phyloP scores from a whole-genome alignment of 2,888 invertebrate species.

The Diogma glabrata region DNA sequence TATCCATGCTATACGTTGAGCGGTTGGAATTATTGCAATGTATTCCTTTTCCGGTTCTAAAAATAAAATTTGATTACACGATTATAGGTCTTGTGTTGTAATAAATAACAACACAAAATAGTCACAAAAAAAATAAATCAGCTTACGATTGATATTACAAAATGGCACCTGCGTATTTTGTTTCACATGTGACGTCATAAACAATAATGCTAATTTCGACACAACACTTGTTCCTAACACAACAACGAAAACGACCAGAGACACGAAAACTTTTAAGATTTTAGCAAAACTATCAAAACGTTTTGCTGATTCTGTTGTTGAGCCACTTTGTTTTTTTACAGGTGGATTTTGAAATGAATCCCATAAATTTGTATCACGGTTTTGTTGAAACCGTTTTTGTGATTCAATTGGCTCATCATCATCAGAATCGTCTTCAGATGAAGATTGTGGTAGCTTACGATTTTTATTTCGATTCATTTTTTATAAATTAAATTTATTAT shows the following conservation, averaged over 20 bases:
- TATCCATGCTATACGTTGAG: constrained; percentile 62
- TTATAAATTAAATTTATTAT: too few relatives aligned
- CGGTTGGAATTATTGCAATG: constrained; percentile 45
- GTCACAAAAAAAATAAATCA: too few relatives aligned
- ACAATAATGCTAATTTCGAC: constrained; percentile 58
- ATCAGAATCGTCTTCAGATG: too few relatives aligned
- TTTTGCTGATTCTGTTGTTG: constrained; percentile 43
- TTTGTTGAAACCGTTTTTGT: too few relatives aligned
- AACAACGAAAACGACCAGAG: constrained; percentile 50
- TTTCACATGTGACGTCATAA: constrained; percentile 60
- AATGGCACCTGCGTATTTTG: constrained; percentile 42
- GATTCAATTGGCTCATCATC: too few relatives aligned
- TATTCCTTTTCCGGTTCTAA: constrained; percentile 50
- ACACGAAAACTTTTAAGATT: constrained; percentile 54
- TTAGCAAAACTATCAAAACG: constrained; percentile 48
- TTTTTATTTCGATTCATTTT: too few relatives aligned
- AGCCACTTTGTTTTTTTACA: constrained; percentile 52
- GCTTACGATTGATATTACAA: constrained; percentile 42
- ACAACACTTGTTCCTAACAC: constrained; percentile 56
- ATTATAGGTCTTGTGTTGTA: too few relatives aligned
- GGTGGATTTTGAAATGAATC: constrained; percentile 67
- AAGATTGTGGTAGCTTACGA: too few relatives aligned
- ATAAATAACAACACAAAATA: too few relatives aligned
- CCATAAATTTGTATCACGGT: constrained; percentile 51
- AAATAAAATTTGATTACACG: too few relatives aligned